Base-by-base conservation (phyloP, 2,113 vertebrate genomes). In the Nycticebus coucang region DNA sequence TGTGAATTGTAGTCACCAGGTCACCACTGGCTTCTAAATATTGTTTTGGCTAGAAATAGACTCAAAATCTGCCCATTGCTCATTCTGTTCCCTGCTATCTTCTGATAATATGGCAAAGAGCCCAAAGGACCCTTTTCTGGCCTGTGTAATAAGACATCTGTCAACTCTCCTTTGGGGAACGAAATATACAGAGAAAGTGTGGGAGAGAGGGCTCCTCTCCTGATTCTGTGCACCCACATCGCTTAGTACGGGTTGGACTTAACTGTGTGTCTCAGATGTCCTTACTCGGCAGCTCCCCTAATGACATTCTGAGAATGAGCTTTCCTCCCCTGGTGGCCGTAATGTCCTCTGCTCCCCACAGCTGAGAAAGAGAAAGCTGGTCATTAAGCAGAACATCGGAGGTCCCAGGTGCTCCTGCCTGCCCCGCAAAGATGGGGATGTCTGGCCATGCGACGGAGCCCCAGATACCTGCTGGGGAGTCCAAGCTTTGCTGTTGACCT, bases 1-100 rank as follows among this genome's bases (percentile, higher is more conserved):
- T 72, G 79, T 85, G 94, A 95, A 94, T 94, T 93, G 59, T 64
- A 97, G 88, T 84, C 78, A 85, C 55, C 33, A 37, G 94, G 90
- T 96, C 88, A 95, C 10, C 45, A 24, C 4, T 80, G 33, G 79
- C 71, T 84, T 94, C 69, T 62, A 91, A 93, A 95, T 93, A 91
- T 71, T 95, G 8, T 89, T 79, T 66, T 28, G 30, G 18, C 79
- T 96, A 91, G 87, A 95, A 94, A 94, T 96, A 95, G 79, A 95
- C 37, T 5, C 35, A 69, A 84, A 83, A 64, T 37, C 37, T 68
- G 21, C 80, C 53, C 57, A 13, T 3, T 66, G 69, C 59, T 83
- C 12, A 6, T 93, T 96, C 62, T 84, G 11, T 68, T 80, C n/a
- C 68, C 28, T 86, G 69, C 18, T 89, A 7, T 80, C 64, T 62